Base-by-base conservation (phyloP, 2,888 invertebrate species). In the Hydrotaea cyrtoneurina region DNA sequence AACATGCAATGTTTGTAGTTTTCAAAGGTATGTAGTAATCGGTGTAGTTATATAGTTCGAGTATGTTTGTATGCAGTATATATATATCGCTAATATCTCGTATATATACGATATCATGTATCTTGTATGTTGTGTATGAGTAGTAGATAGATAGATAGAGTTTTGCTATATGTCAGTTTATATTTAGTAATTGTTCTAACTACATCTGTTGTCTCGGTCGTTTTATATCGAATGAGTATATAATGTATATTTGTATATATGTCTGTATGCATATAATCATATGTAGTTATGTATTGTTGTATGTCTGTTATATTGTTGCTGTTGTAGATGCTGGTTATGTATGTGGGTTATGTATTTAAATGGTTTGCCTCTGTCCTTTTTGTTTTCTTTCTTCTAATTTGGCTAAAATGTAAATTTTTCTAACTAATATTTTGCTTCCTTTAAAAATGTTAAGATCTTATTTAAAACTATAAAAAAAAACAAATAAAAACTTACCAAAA, bases 371-470 rank as follows among this genome's bases (percentile, higher is more conserved):
- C n/a, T n/a, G n/a, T n/a, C n/a, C n/a, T n/a, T n/a, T n/a, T n/a
- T n/a, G n/a, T 59, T 21, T 36, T 21, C 17, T 55, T 43, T 19
- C 66, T 26, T 26, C 59, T 46, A 19, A 43, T 69, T 69, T 69
- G 69, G 69, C 69, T 69, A 69, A 66, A 4, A 79, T 85, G 82
- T 82, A 85, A 71, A 85, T 82, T 85, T 85, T 17, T 74, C 85
- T 85, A 85, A 82, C 85, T 85, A 85, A 82, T 74, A 74, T 77
- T 77, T 46, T 26, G 43, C 77, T 80, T 66, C 55, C 76, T 78
- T 78, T 64, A 69, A 50, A 81, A 81, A 59, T 31, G 31, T 31
- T 39, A 39, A 8, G 50, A 50, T 71, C 46, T 39, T 26, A 62
- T 55, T 39, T 72, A 17, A 75, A 36, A 59, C 23, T 53, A 8